These are phyloP conservation scores for Cyphomyrus plagiostoma DNA, from an alignment of 2,113 vertebrate genomes.

Conservation along the genomic window DNA sequence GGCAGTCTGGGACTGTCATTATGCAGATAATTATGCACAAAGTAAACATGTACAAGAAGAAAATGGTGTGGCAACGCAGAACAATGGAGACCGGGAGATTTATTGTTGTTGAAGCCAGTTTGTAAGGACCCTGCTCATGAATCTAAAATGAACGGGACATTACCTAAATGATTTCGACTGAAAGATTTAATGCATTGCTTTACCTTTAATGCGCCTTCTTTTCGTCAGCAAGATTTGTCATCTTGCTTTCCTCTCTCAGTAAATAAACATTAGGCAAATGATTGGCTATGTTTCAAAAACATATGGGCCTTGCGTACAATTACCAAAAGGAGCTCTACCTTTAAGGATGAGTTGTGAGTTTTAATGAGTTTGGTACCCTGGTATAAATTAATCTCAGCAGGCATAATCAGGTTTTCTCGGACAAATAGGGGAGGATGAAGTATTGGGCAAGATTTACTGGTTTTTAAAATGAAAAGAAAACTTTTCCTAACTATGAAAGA, in stretches of 20 bases:
- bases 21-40: constrained; percentile 69
- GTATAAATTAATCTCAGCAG: constrained; percentile 11
- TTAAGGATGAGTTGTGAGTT: constrained; percentile 48
- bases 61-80: constrained; percentile 62
- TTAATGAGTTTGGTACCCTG: constrained; percentile 48
- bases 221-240: constrained; percentile 75
- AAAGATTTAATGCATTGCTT: constrained; percentile 72
- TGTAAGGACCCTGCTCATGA: constrained; percentile 68
- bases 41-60: constrained; percentile 70
- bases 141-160: constrained; percentile 82
- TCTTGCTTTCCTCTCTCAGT: constrained; percentile 67
- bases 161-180: constrained; percentile 81
- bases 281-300: constrained; percentile 65
- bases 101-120: constrained; percentile 63
- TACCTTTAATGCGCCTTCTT: constrained; percentile 72
- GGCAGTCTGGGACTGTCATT: constrained; percentile 49
- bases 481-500: background rate
- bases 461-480: background rate
- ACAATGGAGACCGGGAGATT: constrained; percentile 73
- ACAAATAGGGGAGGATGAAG: background rate
- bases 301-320: constrained; percentile 60
- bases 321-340: constrained; percentile 47
- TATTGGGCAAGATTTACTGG: background rate
- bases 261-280: constrained; percentile 71
- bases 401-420: background rate